These are phyloP conservation scores for Drosophila multiciliata DNA, from an alignment of 2,888 invertebrate species.

Conservation along the genomic window DNA sequence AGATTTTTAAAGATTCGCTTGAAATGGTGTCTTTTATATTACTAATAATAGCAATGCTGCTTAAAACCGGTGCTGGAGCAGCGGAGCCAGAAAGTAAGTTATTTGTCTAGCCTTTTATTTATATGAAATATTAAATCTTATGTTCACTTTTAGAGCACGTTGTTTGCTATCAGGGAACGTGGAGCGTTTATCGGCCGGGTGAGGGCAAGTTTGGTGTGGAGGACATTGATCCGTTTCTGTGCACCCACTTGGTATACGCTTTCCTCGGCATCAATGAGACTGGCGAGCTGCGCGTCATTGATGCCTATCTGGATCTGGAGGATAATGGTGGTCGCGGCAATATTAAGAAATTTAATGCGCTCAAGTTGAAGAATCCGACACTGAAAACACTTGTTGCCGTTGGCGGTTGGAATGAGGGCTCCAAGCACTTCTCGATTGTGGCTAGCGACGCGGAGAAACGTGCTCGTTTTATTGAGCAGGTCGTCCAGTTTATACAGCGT, in stretches of 20 bases:
- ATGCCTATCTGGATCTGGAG: constrained; percentile 88
- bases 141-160: constrained; percentile 86
- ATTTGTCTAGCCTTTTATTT: background rate
- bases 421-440: constrained; percentile 85
- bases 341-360: constrained; percentile 82
- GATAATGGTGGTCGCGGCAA: constrained; percentile 87
- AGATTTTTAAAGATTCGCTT: constrained; percentile 6
- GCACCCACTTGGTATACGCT: constrained; percentile 91
- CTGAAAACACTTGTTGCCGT: constrained; percentile 84
- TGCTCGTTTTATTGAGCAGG: constrained; percentile 70
- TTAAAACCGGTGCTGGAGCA: constrained; percentile 19
- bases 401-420: constrained; percentile 86
- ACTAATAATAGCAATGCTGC: constrained; percentile 4
- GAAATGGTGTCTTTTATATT: constrained; percentile 26
- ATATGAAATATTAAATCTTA: background rate
- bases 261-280: constrained; percentile 88
- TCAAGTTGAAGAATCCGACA: constrained; percentile 84
- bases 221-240: constrained; percentile 88
- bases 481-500: constrained; percentile 75
- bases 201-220: constrained; percentile 88
- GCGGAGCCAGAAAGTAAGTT: constrained; percentile 34
- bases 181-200: constrained; percentile 89
- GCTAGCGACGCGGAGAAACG: constrained; percentile 82
- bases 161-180: constrained; percentile 91
- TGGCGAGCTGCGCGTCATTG: constrained; percentile 87